These are phyloP conservation scores for Monochamus saltuarius DNA, from an alignment of 1,140 invertebrate species.

Conservation along the genomic window DNA sequence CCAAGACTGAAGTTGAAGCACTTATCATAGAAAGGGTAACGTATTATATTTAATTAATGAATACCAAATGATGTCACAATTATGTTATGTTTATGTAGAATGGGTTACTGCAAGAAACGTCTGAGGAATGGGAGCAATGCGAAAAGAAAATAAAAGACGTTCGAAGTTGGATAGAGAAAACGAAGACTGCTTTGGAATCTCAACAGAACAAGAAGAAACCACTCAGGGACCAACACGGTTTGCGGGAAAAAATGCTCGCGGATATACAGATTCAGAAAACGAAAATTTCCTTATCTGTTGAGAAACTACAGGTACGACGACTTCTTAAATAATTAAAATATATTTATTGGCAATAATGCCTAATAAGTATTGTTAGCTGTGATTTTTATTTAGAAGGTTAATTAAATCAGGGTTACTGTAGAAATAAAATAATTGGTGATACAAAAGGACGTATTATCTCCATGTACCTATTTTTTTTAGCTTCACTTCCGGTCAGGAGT, in stretches of 20 bases:
- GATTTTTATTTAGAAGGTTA: background rate
- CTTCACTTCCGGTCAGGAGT: conserved; percentile 86
- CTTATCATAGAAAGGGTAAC: conserved; percentile 80
- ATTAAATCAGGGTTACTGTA: background rate
- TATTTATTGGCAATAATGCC: background rate
- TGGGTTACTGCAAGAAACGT: conserved; percentile 84
- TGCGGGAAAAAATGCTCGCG: conserved; percentile 82
- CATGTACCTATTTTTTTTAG: conserved; percentile 56
- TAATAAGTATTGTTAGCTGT: conserved; percentile 17
- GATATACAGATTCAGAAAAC: conserved; percentile 88
- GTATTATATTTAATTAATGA: background rate
- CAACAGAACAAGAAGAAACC: conserved; percentile 82
- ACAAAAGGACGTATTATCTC: no score
- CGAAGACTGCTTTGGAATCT: conserved; percentile 73
- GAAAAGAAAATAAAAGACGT: conserved; percentile 92
- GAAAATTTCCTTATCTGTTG: conserved; percentile 87
- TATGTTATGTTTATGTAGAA: conserved; percentile 62
- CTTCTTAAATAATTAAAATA: background rate
- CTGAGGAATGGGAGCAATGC: conserved; percentile 94
- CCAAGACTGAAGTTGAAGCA: conserved; percentile 81
- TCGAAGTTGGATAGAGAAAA: conserved; percentile 84
- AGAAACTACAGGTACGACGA: conserved; percentile 76
- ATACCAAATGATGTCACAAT: conserved; percentile 8
- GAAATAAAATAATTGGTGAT: no score
- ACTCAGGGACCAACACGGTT: conserved; percentile 78